A percentile compares a stretch with the other conserved stretches of the same genome.
Evolutionary conservation across 2,888 invertebrate genomes (phyloP).

Genomic region (Pheosia tremula): DNA sequence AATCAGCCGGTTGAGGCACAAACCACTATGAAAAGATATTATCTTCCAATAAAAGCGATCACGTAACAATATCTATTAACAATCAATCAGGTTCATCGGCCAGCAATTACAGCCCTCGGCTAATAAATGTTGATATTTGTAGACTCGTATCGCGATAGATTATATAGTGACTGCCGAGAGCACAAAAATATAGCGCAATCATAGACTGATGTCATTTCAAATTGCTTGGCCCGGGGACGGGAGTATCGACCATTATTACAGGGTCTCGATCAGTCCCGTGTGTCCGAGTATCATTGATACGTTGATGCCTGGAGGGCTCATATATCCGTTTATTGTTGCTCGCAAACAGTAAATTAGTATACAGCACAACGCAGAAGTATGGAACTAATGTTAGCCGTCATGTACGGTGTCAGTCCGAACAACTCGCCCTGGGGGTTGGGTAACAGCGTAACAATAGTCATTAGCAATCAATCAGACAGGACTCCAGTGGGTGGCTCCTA

Average conservation of each 20-base stretch:
- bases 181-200: conserved; percentile 60
- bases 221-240: conserved; percentile 57
- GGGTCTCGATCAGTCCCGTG: conserved; percentile 52
- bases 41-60: conserved; percentile 47
- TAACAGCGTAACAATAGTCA: conserved; percentile 75
- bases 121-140: conserved; percentile 46
- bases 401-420: conserved; percentile 61
- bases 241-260: conserved; percentile 62
- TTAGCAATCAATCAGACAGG: conserved; percentile 77
- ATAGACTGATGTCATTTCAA: conserved; percentile 61
- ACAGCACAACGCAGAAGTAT: conserved; percentile 55
- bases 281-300: conserved; percentile 65
- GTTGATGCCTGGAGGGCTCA: conserved; percentile 57
- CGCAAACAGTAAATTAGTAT: conserved; percentile 58
- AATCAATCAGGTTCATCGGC: conserved; percentile 58
- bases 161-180: conserved; percentile 39
- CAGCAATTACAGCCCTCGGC: conserved; percentile 52
- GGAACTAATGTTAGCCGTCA: conserved; percentile 62
- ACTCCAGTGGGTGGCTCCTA: conserved; percentile 62
- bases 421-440: conserved; percentile 60
- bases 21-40: conserved; percentile 32
- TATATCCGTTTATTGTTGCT: conserved; percentile 69
- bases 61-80: conserved; percentile 63
- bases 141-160: conserved; percentile 44
- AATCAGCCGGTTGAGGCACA: conserved; percentile 39